These are phyloP conservation scores for Camptogramma bilineatum DNA, from an alignment of 2,888 invertebrate genomes.

Conservation along the genomic window DNA sequence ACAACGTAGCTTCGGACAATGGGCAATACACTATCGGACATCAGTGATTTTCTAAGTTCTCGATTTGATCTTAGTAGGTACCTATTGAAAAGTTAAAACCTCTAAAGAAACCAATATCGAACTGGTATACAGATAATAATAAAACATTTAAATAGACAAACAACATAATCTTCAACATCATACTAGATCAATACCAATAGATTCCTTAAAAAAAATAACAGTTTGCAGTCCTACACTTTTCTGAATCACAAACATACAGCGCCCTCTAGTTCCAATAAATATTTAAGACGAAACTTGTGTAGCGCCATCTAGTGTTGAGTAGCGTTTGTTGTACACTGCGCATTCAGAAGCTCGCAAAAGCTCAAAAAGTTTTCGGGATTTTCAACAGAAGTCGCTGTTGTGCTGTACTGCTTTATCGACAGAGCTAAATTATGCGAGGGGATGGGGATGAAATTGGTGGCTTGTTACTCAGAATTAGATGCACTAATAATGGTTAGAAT, in stretches of 20 bases:
- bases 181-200: no score
- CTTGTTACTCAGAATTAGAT: background rate
- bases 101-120: no score
- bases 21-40: background rate
- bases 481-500: background rate
- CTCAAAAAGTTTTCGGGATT: slow-evolving; percentile 19
- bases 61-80: background rate
- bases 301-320: slow-evolving; percentile 63
- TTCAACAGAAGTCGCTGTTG: slow-evolving; percentile 31
- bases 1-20: slow-evolving; percentile 64
- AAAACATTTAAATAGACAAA: no score
- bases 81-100: no score
- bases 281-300: background rate
- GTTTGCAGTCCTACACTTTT: slow-evolving; percentile 7
- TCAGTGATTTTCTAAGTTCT: background rate
- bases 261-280: slow-evolving; percentile 29
- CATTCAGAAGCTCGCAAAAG: background rate
- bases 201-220: slow-evolving; percentile 13
- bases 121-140: no score
- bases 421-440: slow-evolving; percentile 9
- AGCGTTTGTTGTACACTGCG: slow-evolving; percentile 39
- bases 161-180: no score
- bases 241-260: slow-evolving; percentile 25
- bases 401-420: slow-evolving; percentile 38
- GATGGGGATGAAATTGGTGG: background rate